Evolutionary conservation across 2,113 vertebrate genomes (phyloP).

Genomic region (Nesospiza acunhae): DNA sequence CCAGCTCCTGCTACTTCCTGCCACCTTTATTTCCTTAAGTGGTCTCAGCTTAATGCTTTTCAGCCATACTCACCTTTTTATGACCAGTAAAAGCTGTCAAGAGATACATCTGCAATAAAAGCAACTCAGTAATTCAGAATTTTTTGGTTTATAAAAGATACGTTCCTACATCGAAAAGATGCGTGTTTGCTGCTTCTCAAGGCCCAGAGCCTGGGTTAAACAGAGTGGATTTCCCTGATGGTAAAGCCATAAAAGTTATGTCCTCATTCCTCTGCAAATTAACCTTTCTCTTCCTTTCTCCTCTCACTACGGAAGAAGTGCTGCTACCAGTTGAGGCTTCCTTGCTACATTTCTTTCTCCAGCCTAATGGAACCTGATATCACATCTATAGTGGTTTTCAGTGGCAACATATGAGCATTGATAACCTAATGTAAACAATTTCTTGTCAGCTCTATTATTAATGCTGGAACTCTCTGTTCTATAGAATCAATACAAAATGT

Average conservation of each 20-base stretch:
- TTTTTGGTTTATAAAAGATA: background rate
- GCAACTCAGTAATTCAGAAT: background rate
- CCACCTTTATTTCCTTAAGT: background rate
- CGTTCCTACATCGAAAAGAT: background rate
- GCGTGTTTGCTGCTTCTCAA: background rate
- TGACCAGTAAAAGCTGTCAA: background rate
- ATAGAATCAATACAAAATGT: slow-evolving; percentile 9
- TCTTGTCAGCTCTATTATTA: slow-evolving; percentile 33
- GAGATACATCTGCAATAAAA: background rate
- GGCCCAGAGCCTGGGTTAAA: background rate
- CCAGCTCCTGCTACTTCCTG: background rate
- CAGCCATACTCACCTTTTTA: background rate
- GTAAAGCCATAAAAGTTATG: background rate
- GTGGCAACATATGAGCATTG: background rate
- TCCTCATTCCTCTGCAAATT: background rate
- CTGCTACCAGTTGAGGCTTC: background rate
- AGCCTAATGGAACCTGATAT: slow-evolving; percentile 38
- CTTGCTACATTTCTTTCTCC: background rate
- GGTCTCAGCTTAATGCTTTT: background rate
- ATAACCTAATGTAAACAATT: background rate
- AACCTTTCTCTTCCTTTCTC: background rate
- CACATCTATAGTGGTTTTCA: background rate
- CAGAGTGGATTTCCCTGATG: background rate
- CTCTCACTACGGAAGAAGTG: background rate
- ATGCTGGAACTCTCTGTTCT: background rate